These are phyloP conservation scores for Melieria omissa DNA, from an alignment of 2,888 invertebrate species.

Conservation along the genomic window DNA sequence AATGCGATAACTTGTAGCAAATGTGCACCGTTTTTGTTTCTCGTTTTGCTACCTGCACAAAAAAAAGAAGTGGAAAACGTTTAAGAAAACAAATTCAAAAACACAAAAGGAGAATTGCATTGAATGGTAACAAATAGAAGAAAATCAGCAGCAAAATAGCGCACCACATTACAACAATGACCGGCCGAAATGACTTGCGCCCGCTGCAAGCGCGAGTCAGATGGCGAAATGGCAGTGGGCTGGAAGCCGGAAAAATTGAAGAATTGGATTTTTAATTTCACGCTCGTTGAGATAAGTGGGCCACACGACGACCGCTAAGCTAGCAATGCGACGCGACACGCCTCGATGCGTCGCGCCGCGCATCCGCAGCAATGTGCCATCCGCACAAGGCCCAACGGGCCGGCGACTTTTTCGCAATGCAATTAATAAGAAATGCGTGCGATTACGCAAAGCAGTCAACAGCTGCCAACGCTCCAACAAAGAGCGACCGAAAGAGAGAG, in stretches of 20 bases:
- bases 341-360: background rate
- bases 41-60: background rate
- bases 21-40: too few relatives aligned
- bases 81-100: background rate
- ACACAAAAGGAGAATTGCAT: background rate
- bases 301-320: slow-evolving; percentile 15
- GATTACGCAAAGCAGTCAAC: slow-evolving; percentile 23
- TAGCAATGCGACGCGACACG: background rate
- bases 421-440: slow-evolving; percentile 20
- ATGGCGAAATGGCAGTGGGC: background rate
- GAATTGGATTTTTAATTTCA: slow-evolving; percentile 37
- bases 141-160: slow-evolving; percentile 13
- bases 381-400: slow-evolving; percentile 6
- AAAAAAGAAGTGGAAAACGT: background rate
- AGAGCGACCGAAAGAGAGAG: background rate
- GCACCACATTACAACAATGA: background rate
- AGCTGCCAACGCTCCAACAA: too few relatives aligned
- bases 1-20: too few relatives aligned
- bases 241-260: slow-evolving; percentile 32
- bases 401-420: slow-evolving; percentile 18
- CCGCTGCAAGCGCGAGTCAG: too few relatives aligned
- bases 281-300: slow-evolving; percentile 37
- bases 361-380: background rate
- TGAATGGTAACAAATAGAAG: background rate
- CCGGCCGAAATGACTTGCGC: too few relatives aligned